These are phyloP conservation scores for Cantharis nigra DNA, from an alignment of 2,888 invertebrate species.

Conservation along the genomic window DNA sequence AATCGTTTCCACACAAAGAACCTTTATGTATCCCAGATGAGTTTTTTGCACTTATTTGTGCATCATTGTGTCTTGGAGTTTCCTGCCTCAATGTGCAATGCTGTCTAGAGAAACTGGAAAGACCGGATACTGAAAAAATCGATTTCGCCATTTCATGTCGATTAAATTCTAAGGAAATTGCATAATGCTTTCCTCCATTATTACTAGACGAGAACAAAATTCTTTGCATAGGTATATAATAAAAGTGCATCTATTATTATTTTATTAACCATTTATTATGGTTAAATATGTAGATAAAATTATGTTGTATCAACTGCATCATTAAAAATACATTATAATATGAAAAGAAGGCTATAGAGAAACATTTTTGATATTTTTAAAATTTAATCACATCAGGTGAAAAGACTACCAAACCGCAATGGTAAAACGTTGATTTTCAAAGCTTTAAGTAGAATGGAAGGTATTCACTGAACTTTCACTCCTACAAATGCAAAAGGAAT, in stretches of 20 bases:
- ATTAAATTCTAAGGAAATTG: background rate
- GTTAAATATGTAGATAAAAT: background rate
- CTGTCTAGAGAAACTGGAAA: too few relatives aligned
- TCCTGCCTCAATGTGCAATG: too few relatives aligned
- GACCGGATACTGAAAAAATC: too few relatives aligned
- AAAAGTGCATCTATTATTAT: background rate
- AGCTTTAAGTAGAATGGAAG: slow-evolving; percentile 18
- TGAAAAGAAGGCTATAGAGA: background rate
- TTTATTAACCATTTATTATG: background rate
- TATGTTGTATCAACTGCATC: background rate
- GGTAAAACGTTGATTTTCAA: slow-evolving; percentile 21
- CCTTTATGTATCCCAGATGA: too few relatives aligned
- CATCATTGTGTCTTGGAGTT: too few relatives aligned
- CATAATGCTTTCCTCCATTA: background rate
- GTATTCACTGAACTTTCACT: slow-evolving; percentile 13
- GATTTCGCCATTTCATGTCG: background rate
- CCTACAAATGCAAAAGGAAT: slow-evolving; percentile 1
- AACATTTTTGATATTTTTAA: slow-evolving; percentile 12
- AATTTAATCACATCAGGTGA: slow-evolving; percentile 29
- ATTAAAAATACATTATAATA: background rate
- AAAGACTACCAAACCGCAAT: slow-evolving; percentile 24
- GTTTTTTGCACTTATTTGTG: too few relatives aligned
- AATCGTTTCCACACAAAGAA: too few relatives aligned
- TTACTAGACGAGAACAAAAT: background rate
- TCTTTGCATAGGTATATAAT: background rate